These are phyloP conservation scores for Orestias chungarensis DNA, from an alignment of 2,797 vertebrate species.

Conservation along the genomic window DNA sequence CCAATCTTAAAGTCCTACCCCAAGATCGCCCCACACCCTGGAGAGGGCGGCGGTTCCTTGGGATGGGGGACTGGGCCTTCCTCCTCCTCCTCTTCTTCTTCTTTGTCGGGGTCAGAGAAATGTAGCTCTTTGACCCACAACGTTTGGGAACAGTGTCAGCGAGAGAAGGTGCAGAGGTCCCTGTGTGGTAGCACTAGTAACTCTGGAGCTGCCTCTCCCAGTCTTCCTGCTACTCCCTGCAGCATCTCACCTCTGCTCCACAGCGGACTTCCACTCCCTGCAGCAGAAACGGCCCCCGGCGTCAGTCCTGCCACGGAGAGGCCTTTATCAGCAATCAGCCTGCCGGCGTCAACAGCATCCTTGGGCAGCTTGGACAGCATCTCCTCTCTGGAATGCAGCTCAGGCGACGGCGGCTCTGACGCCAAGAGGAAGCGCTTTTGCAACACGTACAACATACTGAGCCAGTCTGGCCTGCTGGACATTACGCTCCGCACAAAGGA, in stretches of 20 bases:
- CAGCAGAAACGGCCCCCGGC: constrained; percentile 35
- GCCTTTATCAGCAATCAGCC: constrained; percentile 35
- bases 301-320: constrained; percentile 37
- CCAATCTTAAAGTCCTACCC: constrained; percentile 91
- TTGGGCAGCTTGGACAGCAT: constrained; percentile 7
- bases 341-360: constrained; percentile 31
- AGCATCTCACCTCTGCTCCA: constrained; percentile 45
- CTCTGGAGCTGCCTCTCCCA: constrained; percentile 39
- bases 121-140: constrained; percentile 50
- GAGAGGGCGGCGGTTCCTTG: constrained; percentile 75
- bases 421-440: constrained; percentile 88
- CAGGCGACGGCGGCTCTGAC: constrained; percentile 49
- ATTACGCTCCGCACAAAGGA: constrained; percentile 95
- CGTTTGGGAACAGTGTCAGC: constrained; percentile 50
- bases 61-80: constrained; percentile 64
- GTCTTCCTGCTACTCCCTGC: constrained; percentile 39
- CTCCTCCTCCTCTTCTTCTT: constrained; percentile 35
- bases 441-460: constrained; percentile 91
- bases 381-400: constrained; percentile 8
- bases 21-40: constrained; percentile 91
- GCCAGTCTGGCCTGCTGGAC: constrained; percentile 88
- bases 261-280: constrained; percentile 38
- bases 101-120: constrained; percentile 56
- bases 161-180: constrained; percentile 56
- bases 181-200: constrained; percentile 17